These are phyloP conservation scores for Thripadectes ignobilis DNA, from an alignment of 2,797 vertebrate species.

Conservation along the genomic window DNA sequence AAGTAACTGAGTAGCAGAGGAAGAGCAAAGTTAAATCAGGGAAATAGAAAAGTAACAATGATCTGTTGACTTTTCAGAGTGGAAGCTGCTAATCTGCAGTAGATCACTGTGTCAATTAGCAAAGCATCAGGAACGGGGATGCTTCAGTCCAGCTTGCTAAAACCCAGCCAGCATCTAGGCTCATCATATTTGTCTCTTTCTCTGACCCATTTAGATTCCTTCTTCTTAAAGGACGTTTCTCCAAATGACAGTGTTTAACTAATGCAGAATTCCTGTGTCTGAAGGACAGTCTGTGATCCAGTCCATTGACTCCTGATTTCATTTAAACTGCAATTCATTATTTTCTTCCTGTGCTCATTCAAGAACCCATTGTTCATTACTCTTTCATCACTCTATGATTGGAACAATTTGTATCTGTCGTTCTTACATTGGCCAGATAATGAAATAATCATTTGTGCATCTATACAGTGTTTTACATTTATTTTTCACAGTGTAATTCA, in stretches of 20 bases:
- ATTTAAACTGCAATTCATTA: conserved; percentile 80
- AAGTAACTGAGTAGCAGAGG: background rate
- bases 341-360: conserved; percentile 78
- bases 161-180: background rate
- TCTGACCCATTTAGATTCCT: conserved; percentile 2
- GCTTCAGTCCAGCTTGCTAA: background rate
- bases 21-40: background rate
- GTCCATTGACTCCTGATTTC: conserved; percentile 75
- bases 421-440: conserved; percentile 78
- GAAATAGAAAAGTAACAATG: background rate
- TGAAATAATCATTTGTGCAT: conserved; percentile 81
- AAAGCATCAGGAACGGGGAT: background rate
- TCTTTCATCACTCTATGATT: conserved; percentile 79
- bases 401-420: conserved; percentile 82
- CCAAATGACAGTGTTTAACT: conserved; percentile 59
- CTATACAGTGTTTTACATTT: conserved; percentile 75
- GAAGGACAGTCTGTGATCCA: conserved; percentile 77
- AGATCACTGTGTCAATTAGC: background rate
- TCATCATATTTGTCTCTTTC: background rate
- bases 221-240: conserved; percentile 57
- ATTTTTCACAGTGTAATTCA: conserved; percentile 73
- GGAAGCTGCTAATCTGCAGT: background rate
- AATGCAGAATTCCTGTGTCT: conserved; percentile 65
- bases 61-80: background rate
- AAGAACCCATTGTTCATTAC: conserved; percentile 80